Evolutionary conservation across 2,888 invertebrate species (phyloP).

Genomic region (Pachycephus smyrnensis): DNA sequence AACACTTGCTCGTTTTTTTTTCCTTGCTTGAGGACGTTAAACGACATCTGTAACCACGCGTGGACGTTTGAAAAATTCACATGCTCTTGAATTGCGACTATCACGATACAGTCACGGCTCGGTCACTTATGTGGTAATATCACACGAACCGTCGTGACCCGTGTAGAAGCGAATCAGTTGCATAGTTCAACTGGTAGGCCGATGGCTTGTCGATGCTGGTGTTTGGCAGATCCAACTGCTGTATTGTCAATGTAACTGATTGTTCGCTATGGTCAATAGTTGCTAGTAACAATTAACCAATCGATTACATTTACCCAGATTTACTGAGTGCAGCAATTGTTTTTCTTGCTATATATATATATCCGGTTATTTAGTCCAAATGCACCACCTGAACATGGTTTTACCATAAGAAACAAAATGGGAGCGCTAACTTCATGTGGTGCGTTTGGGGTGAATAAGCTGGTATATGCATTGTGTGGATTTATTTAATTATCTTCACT

Average conservation of each 20-base stretch:
- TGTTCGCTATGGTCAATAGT: not conserved
- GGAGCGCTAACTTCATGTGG: not conserved
- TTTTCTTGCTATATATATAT: not conserved
- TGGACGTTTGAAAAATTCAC: not conserved
- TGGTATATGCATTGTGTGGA: too few species aligned
- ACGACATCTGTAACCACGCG: not conserved
- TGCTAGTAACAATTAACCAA: not conserved
- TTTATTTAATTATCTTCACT: too few species aligned
- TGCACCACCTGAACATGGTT: not conserved
- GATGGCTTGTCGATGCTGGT: not conserved
- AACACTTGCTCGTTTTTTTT: not conserved
- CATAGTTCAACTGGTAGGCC: not conserved
- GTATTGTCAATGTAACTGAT: too few species aligned
- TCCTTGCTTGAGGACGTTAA: not conserved
- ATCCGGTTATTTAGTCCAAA: not conserved
- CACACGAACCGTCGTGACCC: constrained; percentile 22
- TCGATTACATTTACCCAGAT: not conserved
- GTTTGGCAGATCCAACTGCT: not conserved
- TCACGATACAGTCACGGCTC: constrained; percentile 22
- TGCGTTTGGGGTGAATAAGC: too few species aligned
- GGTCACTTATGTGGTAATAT: constrained; percentile 23
- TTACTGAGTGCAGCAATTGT: not conserved
- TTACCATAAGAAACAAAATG: not conserved
- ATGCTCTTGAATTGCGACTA: constrained; percentile 17
- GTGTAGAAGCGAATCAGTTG: constrained; percentile 1